A percentile compares a stretch with the other conserved stretches of the same genome.
These are phyloP conservation scores for Sakesphorus luctuosus DNA, from an alignment of 2,113 vertebrate genomes.

Conservation along the genomic window DNA sequence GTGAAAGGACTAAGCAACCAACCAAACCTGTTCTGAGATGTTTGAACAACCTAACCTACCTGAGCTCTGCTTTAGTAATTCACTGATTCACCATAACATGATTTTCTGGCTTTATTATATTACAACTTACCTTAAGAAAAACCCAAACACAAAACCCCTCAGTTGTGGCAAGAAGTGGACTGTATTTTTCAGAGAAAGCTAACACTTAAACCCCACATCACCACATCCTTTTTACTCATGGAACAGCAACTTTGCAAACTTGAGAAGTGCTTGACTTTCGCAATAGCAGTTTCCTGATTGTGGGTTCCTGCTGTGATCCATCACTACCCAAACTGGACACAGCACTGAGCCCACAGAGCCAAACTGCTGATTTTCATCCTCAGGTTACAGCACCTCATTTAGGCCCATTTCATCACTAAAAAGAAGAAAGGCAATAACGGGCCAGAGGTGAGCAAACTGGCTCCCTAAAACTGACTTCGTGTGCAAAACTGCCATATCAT, in stretches of 20 bases:
- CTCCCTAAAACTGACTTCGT: neutral
- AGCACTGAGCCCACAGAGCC: neutral
- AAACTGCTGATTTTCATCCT: neutral
- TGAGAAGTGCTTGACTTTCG: neutral
- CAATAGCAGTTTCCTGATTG: neutral
- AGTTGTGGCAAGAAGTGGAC: neutral
- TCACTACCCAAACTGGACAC: neutral
- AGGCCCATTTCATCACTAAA: neutral
- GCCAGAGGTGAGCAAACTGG: neutral
- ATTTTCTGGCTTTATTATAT: neutral
- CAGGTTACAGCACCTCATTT: neutral
- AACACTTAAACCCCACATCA: neutral
- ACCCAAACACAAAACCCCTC: neutral
- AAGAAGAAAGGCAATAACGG: neutral
- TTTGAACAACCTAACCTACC: neutral
- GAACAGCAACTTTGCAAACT: neutral
- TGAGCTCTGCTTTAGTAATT: neutral
- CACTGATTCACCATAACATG: neutral
- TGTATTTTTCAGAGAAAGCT: neutral
- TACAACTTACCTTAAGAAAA: neutral
- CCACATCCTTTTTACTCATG: neutral
- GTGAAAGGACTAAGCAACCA: neutral
- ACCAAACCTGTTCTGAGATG: neutral
- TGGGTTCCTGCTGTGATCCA: neutral
- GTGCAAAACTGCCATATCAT: conserved; percentile 21